These are phyloP conservation scores for Lethrus apterus DNA, from an alignment of 1,140 invertebrate genomes.

Conservation along the genomic window DNA sequence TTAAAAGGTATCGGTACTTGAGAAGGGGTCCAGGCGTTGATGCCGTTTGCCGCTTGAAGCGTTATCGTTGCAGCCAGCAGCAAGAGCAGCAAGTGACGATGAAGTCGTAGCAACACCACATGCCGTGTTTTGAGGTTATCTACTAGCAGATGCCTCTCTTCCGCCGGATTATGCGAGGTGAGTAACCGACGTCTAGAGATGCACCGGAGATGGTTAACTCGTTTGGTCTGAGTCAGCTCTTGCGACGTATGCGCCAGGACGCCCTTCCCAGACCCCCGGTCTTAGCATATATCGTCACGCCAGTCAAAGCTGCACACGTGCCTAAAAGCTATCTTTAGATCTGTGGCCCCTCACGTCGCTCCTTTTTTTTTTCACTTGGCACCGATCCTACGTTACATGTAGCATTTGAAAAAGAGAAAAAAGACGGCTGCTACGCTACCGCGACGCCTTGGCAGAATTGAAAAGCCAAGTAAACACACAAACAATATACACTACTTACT, in stretches of 20 bases:
- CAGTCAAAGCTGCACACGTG: constrained; percentile 29
- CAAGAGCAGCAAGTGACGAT: too few relatives aligned
- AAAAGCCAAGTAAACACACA: too few relatives aligned
- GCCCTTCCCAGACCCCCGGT: constrained; percentile 24
- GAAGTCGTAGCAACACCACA: constrained; percentile 2
- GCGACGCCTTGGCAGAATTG: too few relatives aligned
- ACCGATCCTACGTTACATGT: constrained; percentile 10
- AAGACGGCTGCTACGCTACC: neutral
- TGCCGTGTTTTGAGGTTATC: constrained; percentile 15
- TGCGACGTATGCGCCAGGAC: constrained; percentile 23
- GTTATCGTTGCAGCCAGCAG: neutral
- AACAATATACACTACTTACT: too few relatives aligned
- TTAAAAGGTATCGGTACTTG: constrained; percentile 38
- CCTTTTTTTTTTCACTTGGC: constrained; percentile 25
- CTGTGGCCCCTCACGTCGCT: constrained; percentile 30
- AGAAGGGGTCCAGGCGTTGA: constrained; percentile 28
- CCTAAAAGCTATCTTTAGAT: constrained; percentile 34
- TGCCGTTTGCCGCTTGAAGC: constrained; percentile 10
- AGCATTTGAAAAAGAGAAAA: constrained; percentile 5
- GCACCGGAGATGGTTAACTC: neutral
- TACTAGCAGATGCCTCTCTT: constrained; percentile 12
- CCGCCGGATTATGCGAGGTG: constrained; percentile 18
- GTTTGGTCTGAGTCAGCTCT: constrained; percentile 22
- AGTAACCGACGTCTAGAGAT: constrained; percentile 19
- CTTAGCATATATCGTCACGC: too few relatives aligned